Evolutionary conservation across 2,113 vertebrate species (phyloP).

Genomic region (Ageneiosus marmoratus): DNA sequence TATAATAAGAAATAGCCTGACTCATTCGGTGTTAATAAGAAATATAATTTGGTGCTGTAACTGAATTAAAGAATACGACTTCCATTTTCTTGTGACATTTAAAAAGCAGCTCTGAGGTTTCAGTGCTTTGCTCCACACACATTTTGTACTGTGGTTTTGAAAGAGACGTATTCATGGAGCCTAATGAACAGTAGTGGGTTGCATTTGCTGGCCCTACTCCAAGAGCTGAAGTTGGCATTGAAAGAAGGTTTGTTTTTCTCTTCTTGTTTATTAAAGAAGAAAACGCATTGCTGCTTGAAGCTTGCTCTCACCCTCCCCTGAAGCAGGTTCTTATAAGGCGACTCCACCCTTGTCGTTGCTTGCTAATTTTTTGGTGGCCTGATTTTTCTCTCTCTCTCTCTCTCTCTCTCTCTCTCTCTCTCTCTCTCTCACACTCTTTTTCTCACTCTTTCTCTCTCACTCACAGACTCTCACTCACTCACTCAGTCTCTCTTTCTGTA

Average conservation of each 20-base stretch:
- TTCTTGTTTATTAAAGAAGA: constrained; percentile 27
- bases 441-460: neutral
- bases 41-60: neutral
- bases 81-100: neutral
- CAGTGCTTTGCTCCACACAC: neutral
- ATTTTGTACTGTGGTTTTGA: neutral
- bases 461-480: neutral
- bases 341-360: neutral
- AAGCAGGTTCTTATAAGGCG: neutral
- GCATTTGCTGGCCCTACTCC: constrained; percentile 1
- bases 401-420: neutral
- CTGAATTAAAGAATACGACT: neutral
- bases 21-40: neutral
- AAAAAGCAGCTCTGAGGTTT: neutral
- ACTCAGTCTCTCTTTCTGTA: neutral
- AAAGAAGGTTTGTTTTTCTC: constrained; percentile 11
- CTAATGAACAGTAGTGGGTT: neutral
- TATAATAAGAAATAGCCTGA: neutral
- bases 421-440: neutral
- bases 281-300: neutral
- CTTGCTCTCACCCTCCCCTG: neutral
- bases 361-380: constrained; percentile 1
- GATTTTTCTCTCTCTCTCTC: neutral
- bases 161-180: neutral
- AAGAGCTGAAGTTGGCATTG: neutral